These are phyloP conservation scores for Linnaemya vulpina DNA, from an alignment of 2,888 invertebrate genomes.

Conservation along the genomic window DNA sequence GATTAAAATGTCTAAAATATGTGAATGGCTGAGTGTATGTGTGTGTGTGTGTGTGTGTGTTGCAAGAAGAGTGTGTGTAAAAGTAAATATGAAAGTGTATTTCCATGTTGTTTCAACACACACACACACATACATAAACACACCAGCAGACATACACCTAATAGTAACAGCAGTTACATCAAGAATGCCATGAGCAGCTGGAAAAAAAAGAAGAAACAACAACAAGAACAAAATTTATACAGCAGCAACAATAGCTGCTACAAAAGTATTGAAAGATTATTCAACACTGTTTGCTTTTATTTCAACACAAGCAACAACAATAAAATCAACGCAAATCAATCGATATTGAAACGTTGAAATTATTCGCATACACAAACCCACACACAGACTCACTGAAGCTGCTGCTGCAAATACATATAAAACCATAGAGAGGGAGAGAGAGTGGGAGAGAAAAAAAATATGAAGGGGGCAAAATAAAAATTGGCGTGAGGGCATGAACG, in stretches of 20 bases:
- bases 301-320: constrained; percentile 43
- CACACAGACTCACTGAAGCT: background rate
- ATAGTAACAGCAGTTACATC: constrained; percentile 25
- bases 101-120: constrained; percentile 28
- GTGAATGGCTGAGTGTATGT: background rate
- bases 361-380: background rate
- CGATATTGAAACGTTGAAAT: constrained; percentile 59
- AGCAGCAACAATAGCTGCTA: constrained; percentile 22
- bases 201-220: constrained; percentile 4
- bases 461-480: constrained; percentile 15
- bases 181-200: constrained; percentile 37
- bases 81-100: constrained; percentile 7
- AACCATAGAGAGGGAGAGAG: constrained; percentile 1
- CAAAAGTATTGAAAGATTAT: constrained; percentile 69
- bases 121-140: background rate
- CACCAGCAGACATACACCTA: background rate
- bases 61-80: background rate
- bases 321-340: constrained; percentile 69
- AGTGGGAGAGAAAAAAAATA: constrained; percentile 8
- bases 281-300: constrained; percentile 67
- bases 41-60: background rate
- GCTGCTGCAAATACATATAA: background rate
- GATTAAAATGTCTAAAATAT: constrained; percentile 56
- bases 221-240: background rate
- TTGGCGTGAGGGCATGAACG: background rate